Conservation (phyloP, 2,797 vertebrate species). For the Takifugu ocellatus region DNA sequence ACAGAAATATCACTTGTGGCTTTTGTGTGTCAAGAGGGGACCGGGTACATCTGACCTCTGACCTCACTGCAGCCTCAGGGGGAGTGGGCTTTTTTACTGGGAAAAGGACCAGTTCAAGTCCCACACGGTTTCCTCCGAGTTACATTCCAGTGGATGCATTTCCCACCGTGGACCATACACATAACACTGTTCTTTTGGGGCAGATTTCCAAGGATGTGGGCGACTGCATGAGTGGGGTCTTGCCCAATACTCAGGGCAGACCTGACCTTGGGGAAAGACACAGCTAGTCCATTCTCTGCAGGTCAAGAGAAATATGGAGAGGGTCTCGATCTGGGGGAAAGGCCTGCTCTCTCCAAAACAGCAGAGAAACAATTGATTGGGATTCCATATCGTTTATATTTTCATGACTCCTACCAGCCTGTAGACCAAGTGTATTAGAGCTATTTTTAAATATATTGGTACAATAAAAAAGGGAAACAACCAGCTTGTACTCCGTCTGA, state of each 20-base stretch:
- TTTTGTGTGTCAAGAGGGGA: slow-evolving; percentile 63
- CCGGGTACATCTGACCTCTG: slow-evolving; percentile 54
- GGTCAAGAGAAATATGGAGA: slow-evolving; percentile 65
- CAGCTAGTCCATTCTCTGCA: slow-evolving; percentile 58
- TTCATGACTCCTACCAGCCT: not conserved
- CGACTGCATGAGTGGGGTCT: slow-evolving; percentile 73
- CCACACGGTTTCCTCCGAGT: slow-evolving; percentile 64
- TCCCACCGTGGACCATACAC: slow-evolving; percentile 75
- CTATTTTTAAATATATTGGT: not conserved
- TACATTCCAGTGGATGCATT: slow-evolving; percentile 76
- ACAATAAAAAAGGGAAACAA: not conserved
- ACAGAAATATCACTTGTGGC: slow-evolving; percentile 54
- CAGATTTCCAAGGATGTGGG: slow-evolving; percentile 68
- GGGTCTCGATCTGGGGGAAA: slow-evolving; percentile 33
- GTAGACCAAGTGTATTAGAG: not conserved
- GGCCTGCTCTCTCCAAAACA: slow-evolving; percentile 27
- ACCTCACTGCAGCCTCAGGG: slow-evolving; percentile 61
- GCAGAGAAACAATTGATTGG: slow-evolving; percentile 37
- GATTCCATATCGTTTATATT: slow-evolving; percentile 25
- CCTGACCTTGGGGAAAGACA: slow-evolving; percentile 67
- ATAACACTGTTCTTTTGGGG: slow-evolving; percentile 73
- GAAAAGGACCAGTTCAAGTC: slow-evolving; percentile 65
- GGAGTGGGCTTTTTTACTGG: slow-evolving; percentile 57
- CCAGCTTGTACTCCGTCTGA: no score
- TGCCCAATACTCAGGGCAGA: slow-evolving; percentile 56